Conservation (phyloP, 92 coral and sea anemone genomes). For the Actinostola sp. region DNA sequence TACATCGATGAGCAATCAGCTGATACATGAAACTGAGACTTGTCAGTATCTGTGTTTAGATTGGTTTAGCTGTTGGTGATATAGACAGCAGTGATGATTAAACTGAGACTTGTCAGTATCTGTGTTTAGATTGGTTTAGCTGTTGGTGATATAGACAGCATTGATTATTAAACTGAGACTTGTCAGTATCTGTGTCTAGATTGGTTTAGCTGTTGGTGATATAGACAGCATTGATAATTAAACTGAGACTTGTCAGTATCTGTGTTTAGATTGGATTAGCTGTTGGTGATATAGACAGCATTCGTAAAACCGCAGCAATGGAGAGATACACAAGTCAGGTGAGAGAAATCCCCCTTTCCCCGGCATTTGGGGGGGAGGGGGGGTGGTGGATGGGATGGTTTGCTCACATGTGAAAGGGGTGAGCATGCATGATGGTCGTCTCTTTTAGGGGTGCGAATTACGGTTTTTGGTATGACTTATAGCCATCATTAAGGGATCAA, state of each 20-base stretch:
- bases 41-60: not conserved
- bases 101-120: too few relatives aligned
- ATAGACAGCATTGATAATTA: slow-evolving; percentile 70
- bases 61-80: slow-evolving; percentile 88
- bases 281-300: slow-evolving; percentile 87
- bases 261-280: slow-evolving; percentile 81
- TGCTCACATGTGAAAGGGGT: too few relatives aligned
- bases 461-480: too few relatives aligned
- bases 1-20: too few relatives aligned
- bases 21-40: not conserved
- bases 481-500: too few relatives aligned
- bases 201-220: slow-evolving; percentile 94
- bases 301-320: slow-evolving; percentile 88
- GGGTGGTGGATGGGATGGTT: too few relatives aligned
- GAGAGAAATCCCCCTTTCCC: not conserved
- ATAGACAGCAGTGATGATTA: slow-evolving; percentile 82
- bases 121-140: slow-evolving; percentile 81
- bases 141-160: slow-evolving; percentile 87
- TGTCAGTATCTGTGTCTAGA: slow-evolving; percentile 48
- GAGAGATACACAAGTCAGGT: slow-evolving; percentile 94
- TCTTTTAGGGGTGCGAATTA: too few relatives aligned
- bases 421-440: too few relatives aligned
- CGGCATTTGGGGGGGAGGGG: too few relatives aligned
- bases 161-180: too few relatives aligned
- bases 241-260: not conserved